Base-by-base conservation (phyloP, 2,797 vertebrate species). In the Salmo trutta region DNA sequence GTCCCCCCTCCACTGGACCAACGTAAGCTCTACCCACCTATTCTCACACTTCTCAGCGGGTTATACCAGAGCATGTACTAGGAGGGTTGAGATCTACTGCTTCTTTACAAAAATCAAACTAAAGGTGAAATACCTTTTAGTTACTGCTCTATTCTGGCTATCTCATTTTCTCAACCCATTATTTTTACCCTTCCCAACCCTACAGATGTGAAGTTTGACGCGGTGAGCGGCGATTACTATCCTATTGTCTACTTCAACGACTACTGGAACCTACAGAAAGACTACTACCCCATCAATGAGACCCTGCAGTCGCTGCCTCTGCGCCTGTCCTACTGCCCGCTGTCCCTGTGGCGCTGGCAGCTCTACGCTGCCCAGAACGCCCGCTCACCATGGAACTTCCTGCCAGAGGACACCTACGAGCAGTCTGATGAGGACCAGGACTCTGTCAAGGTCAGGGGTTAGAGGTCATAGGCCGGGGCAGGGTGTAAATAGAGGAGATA, bases 181-280 rank as follows among this genome's bases (percentile, higher is more conserved):
- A 0, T 47, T 76, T 53, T 73, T 83, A 10, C 66, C 4, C 73
- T 4, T 14, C n/a, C 1, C 79, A n/a, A 70, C 12, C 15, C 0
- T 15, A 17, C 82, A 99, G 98, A 98, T 66, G 98, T 99, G 66
- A 98, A 97, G 86, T 99, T 99, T 2, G 98, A 99, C 0, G 96
- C 97, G 0, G 95, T 98, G 73, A 98, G 97, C 0, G 98, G 97
- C 0, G 98, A 98, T 84, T 99, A 99, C 88, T 99, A 96, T 86
- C 98, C 98, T 64, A 98, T 99, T 19, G 92, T 98, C 21, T 99
- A 98, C 90, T 98, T 98, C 93, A 99, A 99, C 0, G 98, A 99
- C 85, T 99, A 99, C 94, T 99, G 98, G 98, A 99, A 99, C 93
- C 95, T 99, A 81, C 98, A 99, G 93, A 97, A 97, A 88, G 98